phyloP scores from a whole-genome alignment of 2,113 vertebrate species.

The Cepphus grylle region DNA sequence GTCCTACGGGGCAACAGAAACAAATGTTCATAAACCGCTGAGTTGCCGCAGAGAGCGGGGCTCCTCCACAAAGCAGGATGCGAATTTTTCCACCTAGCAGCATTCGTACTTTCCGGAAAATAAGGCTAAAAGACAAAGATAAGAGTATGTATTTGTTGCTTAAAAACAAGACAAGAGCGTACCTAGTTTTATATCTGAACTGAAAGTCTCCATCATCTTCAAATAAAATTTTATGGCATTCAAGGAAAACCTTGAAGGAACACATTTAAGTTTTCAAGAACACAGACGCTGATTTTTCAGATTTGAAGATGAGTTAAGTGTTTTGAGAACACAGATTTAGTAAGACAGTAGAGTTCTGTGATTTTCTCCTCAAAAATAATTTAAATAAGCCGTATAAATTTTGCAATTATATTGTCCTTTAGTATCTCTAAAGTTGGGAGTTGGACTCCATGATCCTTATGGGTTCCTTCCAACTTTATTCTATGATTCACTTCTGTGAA shows the following conservation, averaged over 20 bases:
- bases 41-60: conserved; percentile 89
- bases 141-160: neutral
- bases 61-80: conserved; percentile 89
- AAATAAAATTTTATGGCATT: neutral
- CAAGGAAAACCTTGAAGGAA: neutral
- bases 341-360: neutral
- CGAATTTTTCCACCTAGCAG: conserved; percentile 88
- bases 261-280: neutral
- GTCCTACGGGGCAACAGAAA: conserved; percentile 93
- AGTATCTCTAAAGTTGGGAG: neutral
- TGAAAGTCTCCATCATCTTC: neutral
- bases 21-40: conserved; percentile 98
- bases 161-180: neutral
- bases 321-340: neutral
- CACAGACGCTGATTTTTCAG: neutral
- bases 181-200: neutral
- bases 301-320: neutral
- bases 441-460: neutral
- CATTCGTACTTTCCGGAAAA: conserved; percentile 88
- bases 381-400: neutral
- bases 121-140: conserved; percentile 74
- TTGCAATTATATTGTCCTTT: neutral
- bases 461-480: neutral
- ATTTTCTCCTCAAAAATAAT: neutral
- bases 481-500: neutral